Percentiles rank a stretch among this genome's conserved stretches.
These are phyloP conservation scores for Corythaeola cristata DNA, from an alignment of 2,113 vertebrate genomes.

Conservation along the genomic window DNA sequence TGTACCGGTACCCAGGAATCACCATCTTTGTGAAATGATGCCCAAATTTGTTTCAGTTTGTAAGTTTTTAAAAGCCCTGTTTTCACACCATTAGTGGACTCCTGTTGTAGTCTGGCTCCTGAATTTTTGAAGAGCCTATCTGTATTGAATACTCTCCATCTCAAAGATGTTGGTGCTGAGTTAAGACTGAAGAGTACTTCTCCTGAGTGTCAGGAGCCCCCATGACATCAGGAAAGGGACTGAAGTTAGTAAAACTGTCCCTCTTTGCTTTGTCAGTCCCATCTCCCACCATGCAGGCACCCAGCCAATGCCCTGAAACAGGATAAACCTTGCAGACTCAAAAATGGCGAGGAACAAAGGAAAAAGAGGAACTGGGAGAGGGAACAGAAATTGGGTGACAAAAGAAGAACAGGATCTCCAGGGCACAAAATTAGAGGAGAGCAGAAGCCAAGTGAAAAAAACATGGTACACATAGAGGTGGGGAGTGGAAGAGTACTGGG, in stretches of 20 bases:
- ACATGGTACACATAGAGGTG: rapidly evolving
- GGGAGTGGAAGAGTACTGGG: neutral
- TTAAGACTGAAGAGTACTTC: neutral
- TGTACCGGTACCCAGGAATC: neutral
- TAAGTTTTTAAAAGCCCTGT: neutral
- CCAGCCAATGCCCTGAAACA: neutral
- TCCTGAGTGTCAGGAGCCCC: neutral
- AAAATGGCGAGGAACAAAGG: neutral
- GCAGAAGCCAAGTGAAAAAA: neutral
- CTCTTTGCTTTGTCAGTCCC: neutral
- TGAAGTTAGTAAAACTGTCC: neutral
- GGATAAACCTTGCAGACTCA: neutral
- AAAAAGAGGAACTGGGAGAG: neutral
- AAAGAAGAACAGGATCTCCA: neutral
- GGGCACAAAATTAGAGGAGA: neutral
- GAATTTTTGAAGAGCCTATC: neutral
- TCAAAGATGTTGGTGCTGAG: neutral
- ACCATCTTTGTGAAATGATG: neutral
- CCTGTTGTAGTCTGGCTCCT: neutral
- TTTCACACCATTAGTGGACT: neutral
- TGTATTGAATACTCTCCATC: neutral
- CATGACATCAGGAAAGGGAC: neutral
- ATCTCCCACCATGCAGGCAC: neutral
- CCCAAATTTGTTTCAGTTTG: neutral
- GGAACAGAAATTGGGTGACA: neutral